These are phyloP conservation scores for Zaprionus taronus DNA, from an alignment of 1,140 invertebrate genomes.

Conservation along the genomic window DNA sequence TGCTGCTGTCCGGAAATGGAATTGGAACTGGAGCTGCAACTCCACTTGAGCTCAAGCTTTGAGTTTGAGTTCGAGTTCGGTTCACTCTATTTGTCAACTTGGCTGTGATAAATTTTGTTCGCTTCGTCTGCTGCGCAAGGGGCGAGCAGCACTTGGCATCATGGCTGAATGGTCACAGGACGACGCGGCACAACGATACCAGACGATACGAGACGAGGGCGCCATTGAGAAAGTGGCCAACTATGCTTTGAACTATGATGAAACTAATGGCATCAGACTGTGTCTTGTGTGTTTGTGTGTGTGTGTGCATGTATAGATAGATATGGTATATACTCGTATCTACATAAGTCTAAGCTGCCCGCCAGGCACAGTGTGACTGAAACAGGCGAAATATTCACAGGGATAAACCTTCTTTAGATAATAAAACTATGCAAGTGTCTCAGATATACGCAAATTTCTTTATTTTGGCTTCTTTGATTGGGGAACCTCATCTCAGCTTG, in stretches of 20 bases:
- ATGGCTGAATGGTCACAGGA: constrained; percentile 68
- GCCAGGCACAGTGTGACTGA: not conserved
- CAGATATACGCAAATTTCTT: no score
- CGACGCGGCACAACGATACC: not conserved
- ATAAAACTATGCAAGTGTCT: not conserved
- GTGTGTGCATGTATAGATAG: not conserved
- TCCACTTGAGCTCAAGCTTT: constrained; percentile 14
- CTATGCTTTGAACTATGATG: constrained; percentile 79
- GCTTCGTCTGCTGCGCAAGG: constrained; percentile 63
- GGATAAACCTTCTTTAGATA: not conserved
- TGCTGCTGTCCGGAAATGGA: constrained; percentile 67
- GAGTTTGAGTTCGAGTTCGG: constrained; percentile 1
- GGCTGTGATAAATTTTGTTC: constrained; percentile 72
- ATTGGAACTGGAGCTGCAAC: constrained; percentile 7
- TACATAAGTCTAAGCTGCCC: not conserved
- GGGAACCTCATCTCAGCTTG: no score
- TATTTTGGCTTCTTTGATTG: no score
- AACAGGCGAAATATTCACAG: not conserved
- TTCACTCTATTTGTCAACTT: constrained; percentile 77
- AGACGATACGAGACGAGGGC: not conserved
- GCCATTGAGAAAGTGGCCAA: constrained; percentile 67
- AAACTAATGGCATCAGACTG: constrained; percentile 67
- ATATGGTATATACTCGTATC: not conserved
- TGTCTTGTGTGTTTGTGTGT: not conserved
- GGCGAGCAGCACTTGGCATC: constrained; percentile 63